These are phyloP conservation scores for Cremastinae sp. DNA, from an alignment of 2,888 invertebrate species.

Conservation along the genomic window DNA sequence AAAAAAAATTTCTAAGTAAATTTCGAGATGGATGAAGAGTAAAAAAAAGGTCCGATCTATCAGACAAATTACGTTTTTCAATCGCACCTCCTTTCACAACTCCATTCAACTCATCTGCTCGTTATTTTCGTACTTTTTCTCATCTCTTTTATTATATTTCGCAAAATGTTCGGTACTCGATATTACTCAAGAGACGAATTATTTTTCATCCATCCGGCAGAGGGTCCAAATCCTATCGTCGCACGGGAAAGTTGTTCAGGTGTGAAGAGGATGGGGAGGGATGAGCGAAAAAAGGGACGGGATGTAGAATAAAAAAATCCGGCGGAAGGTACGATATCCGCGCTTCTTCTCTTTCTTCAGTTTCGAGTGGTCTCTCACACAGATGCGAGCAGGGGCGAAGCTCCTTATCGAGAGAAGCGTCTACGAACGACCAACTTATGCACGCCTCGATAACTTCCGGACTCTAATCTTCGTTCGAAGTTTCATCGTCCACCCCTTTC, in stretches of 20 bases:
- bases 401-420: conserved; percentile 63
- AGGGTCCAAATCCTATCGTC: conserved; percentile 24
- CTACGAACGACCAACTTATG: conserved; percentile 64
- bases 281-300: neutral
- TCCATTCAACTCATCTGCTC: neutral
- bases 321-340: conserved; percentile 7
- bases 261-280: conserved; percentile 7
- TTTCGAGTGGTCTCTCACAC: conserved; percentile 39
- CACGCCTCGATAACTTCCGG: conserved; percentile 67
- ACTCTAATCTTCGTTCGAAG: conserved; percentile 67
- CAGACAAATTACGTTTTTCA: conserved; percentile 68
- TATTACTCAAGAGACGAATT: conserved; percentile 17
- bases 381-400: conserved; percentile 51
- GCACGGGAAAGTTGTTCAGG: conserved; percentile 29
- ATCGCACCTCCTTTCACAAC: conserved; percentile 15
- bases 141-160: neutral
- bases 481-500: conserved; percentile 37
- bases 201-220: conserved; percentile 4
- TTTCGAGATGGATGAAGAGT: neutral
- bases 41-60: conserved; percentile 55
- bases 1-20: too few species aligned
- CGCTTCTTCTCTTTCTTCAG: conserved; percentile 11
- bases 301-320: conserved; percentile 28
- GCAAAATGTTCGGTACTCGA: conserved; percentile 31
- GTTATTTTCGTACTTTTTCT: conserved; percentile 3